A percentile compares a stretch with the other conserved stretches of the same genome.
These are phyloP conservation scores for Sternarchorhynchus goeldii DNA, from an alignment of 2,797 vertebrate species.

Conservation along the genomic window DNA sequence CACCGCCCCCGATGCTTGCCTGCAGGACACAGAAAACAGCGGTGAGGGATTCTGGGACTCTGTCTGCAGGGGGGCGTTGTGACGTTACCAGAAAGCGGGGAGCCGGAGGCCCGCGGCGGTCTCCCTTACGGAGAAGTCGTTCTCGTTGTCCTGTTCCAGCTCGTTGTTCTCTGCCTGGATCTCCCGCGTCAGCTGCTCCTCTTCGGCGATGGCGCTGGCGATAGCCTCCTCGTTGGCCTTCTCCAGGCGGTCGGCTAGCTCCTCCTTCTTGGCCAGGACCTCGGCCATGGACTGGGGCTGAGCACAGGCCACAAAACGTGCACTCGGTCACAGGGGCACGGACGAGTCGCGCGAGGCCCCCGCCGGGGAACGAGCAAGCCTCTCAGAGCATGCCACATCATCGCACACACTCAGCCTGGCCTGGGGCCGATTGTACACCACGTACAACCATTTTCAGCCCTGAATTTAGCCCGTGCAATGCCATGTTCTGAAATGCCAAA, in stretches of 20 bases:
- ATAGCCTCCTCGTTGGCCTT: constrained; percentile 99
- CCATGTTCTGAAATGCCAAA: constrained; percentile 5
- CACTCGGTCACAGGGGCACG: constrained; percentile 46
- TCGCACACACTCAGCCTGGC: background rate
- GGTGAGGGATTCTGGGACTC: background rate
- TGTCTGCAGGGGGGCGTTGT: too few species aligned
- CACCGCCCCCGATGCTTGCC: constrained; percentile 83
- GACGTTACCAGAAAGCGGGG: too few species aligned
- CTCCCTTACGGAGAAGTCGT: constrained; percentile 87
- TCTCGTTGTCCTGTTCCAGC: constrained; percentile 92
- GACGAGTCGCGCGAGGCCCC: background rate
- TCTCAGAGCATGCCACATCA: constrained; percentile 35
- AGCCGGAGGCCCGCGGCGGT: too few species aligned
- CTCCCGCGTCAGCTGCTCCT: constrained; percentile 94
- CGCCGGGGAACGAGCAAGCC: background rate
- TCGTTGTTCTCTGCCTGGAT: constrained; percentile 96
- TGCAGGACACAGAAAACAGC: constrained; percentile 61
- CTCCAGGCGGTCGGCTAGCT: constrained; percentile 93
- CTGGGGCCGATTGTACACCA: background rate
- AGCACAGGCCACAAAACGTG: constrained; percentile 56
- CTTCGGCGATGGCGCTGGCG: constrained; percentile 96
- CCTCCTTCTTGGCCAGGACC: constrained; percentile 97
- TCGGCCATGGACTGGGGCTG: constrained; percentile 95
- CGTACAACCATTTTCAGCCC: background rate
- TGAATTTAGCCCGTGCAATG: constrained; percentile 14